Percentiles rank a stretch among this genome's conserved stretches.
These are phyloP conservation scores for Brachyhypopomus gauderio DNA, from an alignment of 2,113 vertebrate genomes.

Conservation along the genomic window DNA sequence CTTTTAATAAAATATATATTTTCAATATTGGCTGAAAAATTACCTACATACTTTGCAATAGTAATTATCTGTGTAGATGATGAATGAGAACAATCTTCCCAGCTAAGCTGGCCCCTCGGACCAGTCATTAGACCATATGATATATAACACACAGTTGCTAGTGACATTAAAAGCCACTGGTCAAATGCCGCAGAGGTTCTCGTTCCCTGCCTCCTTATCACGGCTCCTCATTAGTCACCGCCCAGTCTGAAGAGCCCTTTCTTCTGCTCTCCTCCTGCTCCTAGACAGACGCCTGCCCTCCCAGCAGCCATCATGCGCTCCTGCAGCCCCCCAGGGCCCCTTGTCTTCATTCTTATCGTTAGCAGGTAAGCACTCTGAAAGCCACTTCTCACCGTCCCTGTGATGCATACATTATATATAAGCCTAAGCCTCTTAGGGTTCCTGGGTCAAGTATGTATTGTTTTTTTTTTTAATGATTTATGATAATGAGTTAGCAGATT, in stretches of 20 bases:
- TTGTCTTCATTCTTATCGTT: constrained; percentile 52
- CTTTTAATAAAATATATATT: too few species aligned
- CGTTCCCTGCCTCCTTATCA: neutral
- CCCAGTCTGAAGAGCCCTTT: neutral
- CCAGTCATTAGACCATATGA: too few species aligned
- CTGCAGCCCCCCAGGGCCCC: constrained; percentile 35
- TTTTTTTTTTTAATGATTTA: neutral
- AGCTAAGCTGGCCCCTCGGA: too few species aligned
- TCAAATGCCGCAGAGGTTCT: neutral
- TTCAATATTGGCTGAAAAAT: neutral
- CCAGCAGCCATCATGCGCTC: constrained; percentile 54
- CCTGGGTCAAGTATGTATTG: neutral
- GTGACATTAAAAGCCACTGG: neutral
- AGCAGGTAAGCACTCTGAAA: constrained; percentile 50
- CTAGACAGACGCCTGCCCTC: constrained; percentile 34
- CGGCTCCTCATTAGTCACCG: neutral
- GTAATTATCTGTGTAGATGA: neutral
- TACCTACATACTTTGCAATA: neutral
- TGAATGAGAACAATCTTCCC: too few species aligned
- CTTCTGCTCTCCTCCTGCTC: constrained; percentile 17
- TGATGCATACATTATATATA: neutral
- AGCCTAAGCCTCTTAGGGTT: neutral
- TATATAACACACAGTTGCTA: too few species aligned
- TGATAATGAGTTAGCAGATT: constrained; percentile 13
- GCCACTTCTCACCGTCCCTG: neutral